These are phyloP conservation scores for Amphibalanus amphitrite DNA, from an alignment of 1,140 invertebrate genomes.

Conservation along the genomic window DNA sequence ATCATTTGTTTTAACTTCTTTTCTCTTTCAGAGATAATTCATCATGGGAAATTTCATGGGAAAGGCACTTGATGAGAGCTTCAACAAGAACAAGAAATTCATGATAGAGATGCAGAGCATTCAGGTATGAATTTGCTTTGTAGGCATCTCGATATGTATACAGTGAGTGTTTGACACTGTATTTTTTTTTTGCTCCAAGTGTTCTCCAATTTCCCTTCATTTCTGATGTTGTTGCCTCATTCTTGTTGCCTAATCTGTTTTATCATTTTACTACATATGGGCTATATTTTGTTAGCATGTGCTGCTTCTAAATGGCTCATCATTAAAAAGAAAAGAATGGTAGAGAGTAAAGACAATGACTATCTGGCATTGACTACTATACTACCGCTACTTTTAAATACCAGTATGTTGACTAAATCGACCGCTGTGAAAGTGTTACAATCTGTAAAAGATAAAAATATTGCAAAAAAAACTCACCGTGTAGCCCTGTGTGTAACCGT, in stretches of 20 bases:
- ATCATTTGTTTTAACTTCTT: too few relatives aligned
- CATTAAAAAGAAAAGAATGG: too few relatives aligned
- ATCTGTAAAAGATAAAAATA: too few relatives aligned
- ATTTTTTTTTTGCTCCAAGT: conserved; percentile 5
- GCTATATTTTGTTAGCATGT: neutral
- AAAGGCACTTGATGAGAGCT: conserved; percentile 32
- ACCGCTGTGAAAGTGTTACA: too few relatives aligned
- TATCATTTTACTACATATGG: neutral
- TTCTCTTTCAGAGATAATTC: too few relatives aligned
- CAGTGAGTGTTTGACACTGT: neutral
- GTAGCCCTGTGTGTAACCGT: neutral
- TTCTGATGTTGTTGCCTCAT: conserved; percentile 25
- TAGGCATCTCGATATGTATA: neutral
- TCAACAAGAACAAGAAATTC: conserved; percentile 51
- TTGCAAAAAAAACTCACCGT: too few relatives aligned
- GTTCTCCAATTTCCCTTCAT: conserved; percentile 3
- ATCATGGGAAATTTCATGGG: conserved; percentile 25
- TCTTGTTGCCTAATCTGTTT: neutral
- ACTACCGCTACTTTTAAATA: too few relatives aligned
- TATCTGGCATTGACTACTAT: too few relatives aligned
- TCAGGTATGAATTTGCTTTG: conserved; percentile 29
- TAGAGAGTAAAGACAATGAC: too few relatives aligned
- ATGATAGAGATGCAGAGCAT: conserved; percentile 45
- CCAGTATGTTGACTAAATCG: too few relatives aligned
- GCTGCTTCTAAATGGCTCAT: too few relatives aligned